These are phyloP conservation scores for Dolichopus griseipennis DNA, from an alignment of 2,888 invertebrate species.

Conservation along the genomic window DNA sequence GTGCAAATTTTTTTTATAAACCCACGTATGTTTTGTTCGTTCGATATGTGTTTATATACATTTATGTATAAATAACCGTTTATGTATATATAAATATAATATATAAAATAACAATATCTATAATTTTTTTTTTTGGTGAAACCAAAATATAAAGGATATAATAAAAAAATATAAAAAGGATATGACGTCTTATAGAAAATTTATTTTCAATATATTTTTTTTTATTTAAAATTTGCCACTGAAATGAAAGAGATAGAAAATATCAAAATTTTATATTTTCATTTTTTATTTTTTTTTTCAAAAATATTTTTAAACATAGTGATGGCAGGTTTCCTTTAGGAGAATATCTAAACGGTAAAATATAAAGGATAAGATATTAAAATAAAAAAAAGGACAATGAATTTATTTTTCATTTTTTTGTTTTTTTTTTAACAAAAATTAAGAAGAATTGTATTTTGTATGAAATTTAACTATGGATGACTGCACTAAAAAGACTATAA, in stretches of 20 bases:
- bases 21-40: not conserved
- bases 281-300: not conserved
- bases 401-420: not conserved
- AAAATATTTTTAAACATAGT: not conserved
- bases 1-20: not conserved
- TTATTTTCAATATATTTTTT: not conserved
- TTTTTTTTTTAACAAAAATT: not conserved
- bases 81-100: not conserved
- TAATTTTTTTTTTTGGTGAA: too few species aligned
- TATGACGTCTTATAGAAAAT: conserved; percentile 3
- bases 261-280: too few species aligned
- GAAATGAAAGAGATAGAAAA: too few species aligned
- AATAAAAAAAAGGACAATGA: not conserved
- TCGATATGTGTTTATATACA: not conserved
- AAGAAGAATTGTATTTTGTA: not conserved
- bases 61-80: too few species aligned
- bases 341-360: not conserved
- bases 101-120: not conserved
- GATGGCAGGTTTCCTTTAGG: not conserved
- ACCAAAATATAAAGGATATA: not conserved
- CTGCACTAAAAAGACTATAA: not conserved
- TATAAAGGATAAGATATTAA: not conserved
- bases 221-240: too few species aligned
- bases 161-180: conserved; percentile 1
- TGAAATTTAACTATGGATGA: not conserved